Percentiles rank a stretch among this genome's conserved stretches.
Evolutionary conservation across 2,113 vertebrate genomes (phyloP).

Genomic region (rat (Rattus norvegicus)): GRCr8 NC_086021.1:78409001-78409500

Average conservation of each 20-base stretch:
- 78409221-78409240: constrained; percentile 26
- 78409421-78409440: not conserved
- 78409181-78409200: constrained; percentile 3
- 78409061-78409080: not conserved
- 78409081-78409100: not conserved
- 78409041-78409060: not conserved
- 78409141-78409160: not conserved
- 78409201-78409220: constrained; percentile 39
- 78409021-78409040: not conserved
- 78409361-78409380: not conserved
- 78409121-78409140: not conserved
- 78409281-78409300: not conserved
- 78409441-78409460: not conserved
- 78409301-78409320: not conserved
- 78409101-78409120: not conserved
- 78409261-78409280: not conserved
- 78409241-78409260: not conserved
- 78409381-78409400: not conserved
- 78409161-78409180: not conserved
- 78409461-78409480: not conserved
- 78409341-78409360: not conserved
- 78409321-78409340: not conserved
- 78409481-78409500: not conserved
- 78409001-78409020: not conserved
- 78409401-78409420: not conserved